Evolutionary conservation across 2,797 vertebrate species (phyloP).

Genomic region (Alectoris magna): DNA sequence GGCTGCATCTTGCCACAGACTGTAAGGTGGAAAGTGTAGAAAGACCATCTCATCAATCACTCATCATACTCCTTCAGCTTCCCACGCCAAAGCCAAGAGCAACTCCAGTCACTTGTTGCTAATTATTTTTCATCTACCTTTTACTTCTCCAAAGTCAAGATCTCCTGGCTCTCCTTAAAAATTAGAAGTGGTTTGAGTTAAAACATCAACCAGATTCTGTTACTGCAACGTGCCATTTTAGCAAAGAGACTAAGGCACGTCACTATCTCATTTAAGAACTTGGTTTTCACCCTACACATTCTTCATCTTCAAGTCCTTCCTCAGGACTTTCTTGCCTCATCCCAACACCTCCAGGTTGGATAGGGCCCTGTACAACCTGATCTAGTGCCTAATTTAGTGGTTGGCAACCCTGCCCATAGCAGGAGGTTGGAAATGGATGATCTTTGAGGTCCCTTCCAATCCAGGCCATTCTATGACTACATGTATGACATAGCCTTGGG

Average conservation of each 20-base stretch:
- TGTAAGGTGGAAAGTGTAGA: not conserved
- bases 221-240: not conserved
- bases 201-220: not conserved
- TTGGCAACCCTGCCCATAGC: not conserved
- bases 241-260: not conserved
- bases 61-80: not conserved
- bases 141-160: not conserved
- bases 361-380: too few relatives aligned
- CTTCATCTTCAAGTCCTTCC: not conserved
- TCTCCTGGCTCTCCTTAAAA: not conserved
- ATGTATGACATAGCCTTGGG: not conserved
- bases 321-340: too few relatives aligned
- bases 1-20: not conserved
- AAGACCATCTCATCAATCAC: not conserved
- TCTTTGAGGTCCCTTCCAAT: too few relatives aligned
- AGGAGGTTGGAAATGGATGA: not conserved
- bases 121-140: constrained; percentile 10
- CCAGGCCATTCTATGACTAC: too few relatives aligned
- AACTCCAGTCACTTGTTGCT: not conserved
- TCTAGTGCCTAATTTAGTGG: too few relatives aligned
- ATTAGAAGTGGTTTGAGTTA: not conserved
- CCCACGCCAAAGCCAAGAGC: not conserved
- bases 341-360: too few relatives aligned
- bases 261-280: not conserved
- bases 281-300: not conserved